Base-by-base conservation (phyloP, 2,797 vertebrate genomes). In the Brachyalestes nurse region DNA sequence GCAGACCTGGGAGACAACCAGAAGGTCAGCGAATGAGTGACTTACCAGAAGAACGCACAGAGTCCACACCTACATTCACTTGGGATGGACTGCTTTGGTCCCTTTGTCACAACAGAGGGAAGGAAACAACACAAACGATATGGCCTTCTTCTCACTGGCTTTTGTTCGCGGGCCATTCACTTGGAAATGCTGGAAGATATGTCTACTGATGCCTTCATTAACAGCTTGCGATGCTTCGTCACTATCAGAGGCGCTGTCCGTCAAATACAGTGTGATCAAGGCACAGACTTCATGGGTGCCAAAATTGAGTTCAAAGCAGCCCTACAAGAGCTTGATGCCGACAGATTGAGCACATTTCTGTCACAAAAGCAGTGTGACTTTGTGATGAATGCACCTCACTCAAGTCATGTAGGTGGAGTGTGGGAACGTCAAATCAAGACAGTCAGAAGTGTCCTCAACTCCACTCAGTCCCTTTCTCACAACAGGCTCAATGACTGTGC, bases 1-100 rank as follows among this genome's bases (percentile, higher is more conserved):
- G 45, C 0, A 72, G 49, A 51, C 83, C 70, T 4, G 57, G 72
- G 9, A 75, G 72, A 61, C n/a, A 17, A 12, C 34, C 72, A n/a
- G 79, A 85, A 8, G 77, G 66, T 5, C 83, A 82, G 45, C 77
- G 28, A 40, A 84, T 79, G 75, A 72, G 57, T 34, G 72, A 85
- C 25, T 13, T 85, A 2, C 79, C 79, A 0, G 38, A 6, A 21
- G 65, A 84, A 34, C 65, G 65, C 4, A 7, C 72, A 12, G 76
- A 82, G 16, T 72, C 72, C 2, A 65, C 76, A 0, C 71, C 72
- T 1, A 79, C 79, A 0, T 81, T 81, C 65, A 84, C 55, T 1
- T 2, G 73, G 72, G 0, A 83, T 77, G 82, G 78, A 84, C 17
- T 73, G 78, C 10, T 77, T 79, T 2, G 64, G 76, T 16, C 79